Evolutionary conservation across 2,797 vertebrate species (phyloP), one percentile per base, ranked within the genome.

Genomic region (Parauchenoglanis ngamensis): DNA sequence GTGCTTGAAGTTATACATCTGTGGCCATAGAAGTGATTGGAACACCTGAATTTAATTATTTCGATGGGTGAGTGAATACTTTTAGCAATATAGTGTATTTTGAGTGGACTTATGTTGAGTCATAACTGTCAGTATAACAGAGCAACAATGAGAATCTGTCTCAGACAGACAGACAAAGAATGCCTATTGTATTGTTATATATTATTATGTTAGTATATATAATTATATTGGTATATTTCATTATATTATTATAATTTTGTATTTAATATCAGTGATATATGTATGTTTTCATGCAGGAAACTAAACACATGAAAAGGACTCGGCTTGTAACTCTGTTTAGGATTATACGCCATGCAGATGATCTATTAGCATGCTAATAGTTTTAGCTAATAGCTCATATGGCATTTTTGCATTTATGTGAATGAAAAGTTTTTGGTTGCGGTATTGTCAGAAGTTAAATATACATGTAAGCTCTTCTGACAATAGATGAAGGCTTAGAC

Each of bases 71-170:
- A 40, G 40, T 40, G 40, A 40, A 40, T 40, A 40, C 40, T 40
- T 40, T 40, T 40, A 1, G 40, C 40, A 40, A 40, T 40, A 40
- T 40, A 40, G 40, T 40, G 40, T 65, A 65, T 63, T 81, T 63
- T 81, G 57, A 61, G 23, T 81, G 78, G 78, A 61, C 57, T 81
- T 28, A 52, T 44, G 59, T 10, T 19, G 40, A 82, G 61, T 82
- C 80, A 67, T 49, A 28, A 67, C 44, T 82, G 40, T 82, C 59
- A 49, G 2, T 65, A 49, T 28, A 65, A 65, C 35, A 49, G 52
- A 28, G 23, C 13, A 49, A 80, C 78, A 80, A 80, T 61, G 13
- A 44, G 13, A 63, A 44, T 81, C 78, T n/a, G 35, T 81, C 78
- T 63, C 40, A 40, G 78, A 46, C 23, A 63, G 46, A 80, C 56